Evolutionary conservation across 92 coral and sea anemone species (phyloP).

Genomic region (Paramuricea clavata): DNA sequence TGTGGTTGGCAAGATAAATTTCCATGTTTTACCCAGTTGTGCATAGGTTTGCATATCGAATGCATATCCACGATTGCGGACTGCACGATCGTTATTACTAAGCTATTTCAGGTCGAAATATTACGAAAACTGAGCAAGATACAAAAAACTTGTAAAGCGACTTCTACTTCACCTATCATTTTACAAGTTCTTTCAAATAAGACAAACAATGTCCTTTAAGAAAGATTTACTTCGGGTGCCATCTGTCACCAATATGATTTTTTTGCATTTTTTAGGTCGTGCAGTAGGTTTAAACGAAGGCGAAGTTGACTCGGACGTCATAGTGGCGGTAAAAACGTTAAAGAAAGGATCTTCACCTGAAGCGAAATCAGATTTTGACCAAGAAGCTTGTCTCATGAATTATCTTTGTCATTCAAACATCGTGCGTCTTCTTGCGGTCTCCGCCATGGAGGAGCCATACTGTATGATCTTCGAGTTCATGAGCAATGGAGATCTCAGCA

Average conservation of each 20-base stretch:
- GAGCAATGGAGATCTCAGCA: slow-evolving; percentile 93
- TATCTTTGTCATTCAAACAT: slow-evolving; percentile 85
- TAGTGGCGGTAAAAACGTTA: slow-evolving; percentile 91
- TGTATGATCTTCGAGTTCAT: slow-evolving; percentile 99
- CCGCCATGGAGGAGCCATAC: slow-evolving; percentile 96
- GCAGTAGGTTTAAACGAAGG: slow-evolving; percentile 80
- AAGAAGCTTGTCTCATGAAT: slow-evolving; percentile 92
- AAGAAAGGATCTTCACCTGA: slow-evolving; percentile 92
- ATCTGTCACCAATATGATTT: no score
- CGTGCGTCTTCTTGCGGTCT: slow-evolving; percentile 88
- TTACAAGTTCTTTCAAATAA: no score
- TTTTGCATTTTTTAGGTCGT: slow-evolving; percentile 71
- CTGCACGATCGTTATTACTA: no score
- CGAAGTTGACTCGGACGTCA: slow-evolving; percentile 73
- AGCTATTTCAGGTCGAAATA: no score
- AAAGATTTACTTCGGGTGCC: neutral
- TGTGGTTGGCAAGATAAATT: no score
- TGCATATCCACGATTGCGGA: no score
- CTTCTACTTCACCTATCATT: no score
- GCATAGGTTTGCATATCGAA: no score
- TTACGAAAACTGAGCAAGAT: no score
- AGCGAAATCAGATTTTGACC: slow-evolving; percentile 84
- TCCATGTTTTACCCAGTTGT: no score
- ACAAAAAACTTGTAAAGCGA: no score
- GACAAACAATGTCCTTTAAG: neutral